Evolutionary conservation across 2,888 invertebrate species (phyloP), one percentile per base, ranked within the genome.

Genomic region (Furcula furcula): DNA sequence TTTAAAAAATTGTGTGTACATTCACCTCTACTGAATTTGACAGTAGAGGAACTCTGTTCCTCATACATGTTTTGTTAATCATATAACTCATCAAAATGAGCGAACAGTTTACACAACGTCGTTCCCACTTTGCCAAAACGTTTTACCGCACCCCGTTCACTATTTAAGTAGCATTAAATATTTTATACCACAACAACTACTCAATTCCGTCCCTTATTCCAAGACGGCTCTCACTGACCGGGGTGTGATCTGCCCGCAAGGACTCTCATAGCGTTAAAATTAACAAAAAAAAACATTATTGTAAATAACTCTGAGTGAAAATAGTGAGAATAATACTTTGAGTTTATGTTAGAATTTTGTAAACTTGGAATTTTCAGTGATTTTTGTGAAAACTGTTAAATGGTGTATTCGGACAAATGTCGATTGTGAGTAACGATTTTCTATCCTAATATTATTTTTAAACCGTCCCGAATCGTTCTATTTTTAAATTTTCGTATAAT

Each of bases 161-260:
- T 15, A 26, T 26, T 26, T 34, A 28, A 12, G 31, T 26, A 7
- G 4, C 13, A 18, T 25, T 27, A 26, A 19, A 23, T 35, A 32
- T 34, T 51, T 45, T 50, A 45, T 36, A 34, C 33, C 49, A 40
- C 19, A 45, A 46, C 34, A 44, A 29, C 69, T 22, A 62, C 80
- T 81, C 80, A 47, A 73, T 35, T 18, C 37, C 46, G 54, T 59
- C 47, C 60, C 15, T 40, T 67, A 59, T 61, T 61, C 66, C 74
- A 77, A 61, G 82, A 78, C 80, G 79, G 70, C 71, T 75, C 75
- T 72, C 57, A 50, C 62, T 7, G 67, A 71, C 69, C 73, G 77
- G 85, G 86, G 85, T 86, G 85, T 85, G 86, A 81, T 79, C 82
- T 58, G 65, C 58, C 52, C 53, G 64, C 52, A 70, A n/a, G 68